Evolutionary conservation across 2,888 invertebrate species (phyloP).

Genomic region (Xylota segnis): DNA sequence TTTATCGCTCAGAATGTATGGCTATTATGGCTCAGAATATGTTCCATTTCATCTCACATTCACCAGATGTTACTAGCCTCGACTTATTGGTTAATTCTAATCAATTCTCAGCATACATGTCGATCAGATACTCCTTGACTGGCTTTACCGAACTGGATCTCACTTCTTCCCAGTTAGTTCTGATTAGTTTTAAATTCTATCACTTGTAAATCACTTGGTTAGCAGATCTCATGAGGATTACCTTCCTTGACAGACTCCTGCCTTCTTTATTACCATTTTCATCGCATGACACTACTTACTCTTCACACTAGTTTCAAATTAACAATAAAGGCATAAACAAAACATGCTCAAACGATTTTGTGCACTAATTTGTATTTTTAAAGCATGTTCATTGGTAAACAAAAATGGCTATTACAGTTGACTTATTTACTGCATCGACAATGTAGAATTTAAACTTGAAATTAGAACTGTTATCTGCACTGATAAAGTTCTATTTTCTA

Average conservation of each 20-base stretch:
- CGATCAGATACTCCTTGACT: too few species aligned
- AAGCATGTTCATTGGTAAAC: conserved; percentile 41
- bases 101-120: too few species aligned
- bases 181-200: too few species aligned
- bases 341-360: conserved; percentile 41
- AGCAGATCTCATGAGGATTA: too few species aligned
- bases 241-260: background rate
- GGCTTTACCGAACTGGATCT: too few species aligned
- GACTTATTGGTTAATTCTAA: too few species aligned
- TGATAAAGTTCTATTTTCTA: conserved; percentile 6
- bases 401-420: conserved; percentile 27
- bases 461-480: conserved; percentile 6
- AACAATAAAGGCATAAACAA: conserved; percentile 24
- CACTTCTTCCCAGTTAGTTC: too few species aligned
- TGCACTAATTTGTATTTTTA: conserved; percentile 31
- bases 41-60: too few species aligned
- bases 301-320: conserved; percentile 6
- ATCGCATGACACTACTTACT: conserved; percentile 45
- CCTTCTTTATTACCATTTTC: background rate
- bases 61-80: too few species aligned
- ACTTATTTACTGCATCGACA: background rate
- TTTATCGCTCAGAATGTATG: too few species aligned
- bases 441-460: background rate
- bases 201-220: too few species aligned
- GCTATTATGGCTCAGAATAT: too few species aligned